Evolutionary conservation across 1,140 invertebrate genomes (phyloP).

Genomic region (Cecropterus lyciades): DNA sequence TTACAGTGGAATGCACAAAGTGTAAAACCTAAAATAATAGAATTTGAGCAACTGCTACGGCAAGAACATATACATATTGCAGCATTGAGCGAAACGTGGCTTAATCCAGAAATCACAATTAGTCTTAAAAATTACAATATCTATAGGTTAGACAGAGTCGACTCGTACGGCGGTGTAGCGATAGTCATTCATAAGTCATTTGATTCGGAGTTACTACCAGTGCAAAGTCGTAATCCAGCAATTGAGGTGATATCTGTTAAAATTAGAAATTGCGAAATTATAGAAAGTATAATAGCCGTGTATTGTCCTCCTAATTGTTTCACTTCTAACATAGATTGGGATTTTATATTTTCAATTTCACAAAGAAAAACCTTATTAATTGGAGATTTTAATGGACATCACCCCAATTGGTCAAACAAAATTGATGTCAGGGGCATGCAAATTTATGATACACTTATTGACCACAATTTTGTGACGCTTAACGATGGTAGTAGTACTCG

Average conservation of each 20-base stretch:
- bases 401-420: too few relatives aligned
- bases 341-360: too few relatives aligned
- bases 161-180: slow-evolving; percentile 20
- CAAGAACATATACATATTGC: slow-evolving; percentile 20
- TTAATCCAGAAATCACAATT: background rate
- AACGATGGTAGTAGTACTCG: too few relatives aligned
- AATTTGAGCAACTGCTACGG: slow-evolving; percentile 8
- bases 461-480: too few relatives aligned
- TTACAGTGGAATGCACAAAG: slow-evolving; percentile 21
- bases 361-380: too few relatives aligned
- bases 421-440: too few relatives aligned
- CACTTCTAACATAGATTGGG: too few relatives aligned
- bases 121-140: slow-evolving; percentile 13
- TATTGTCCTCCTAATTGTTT: too few relatives aligned
- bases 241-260: background rate
- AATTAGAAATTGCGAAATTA: background rate
- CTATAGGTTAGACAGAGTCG: slow-evolving; percentile 1
- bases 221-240: slow-evolving; percentile 2
- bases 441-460: too few relatives aligned
- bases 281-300: background rate
- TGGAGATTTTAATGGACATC: too few relatives aligned
- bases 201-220: too few relatives aligned
- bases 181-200: background rate
- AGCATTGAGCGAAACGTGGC: slow-evolving; percentile 14
- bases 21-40: background rate